Base-by-base conservation (phyloP, 1,140 invertebrate genomes). In the Frieseomelitta varia region DNA sequence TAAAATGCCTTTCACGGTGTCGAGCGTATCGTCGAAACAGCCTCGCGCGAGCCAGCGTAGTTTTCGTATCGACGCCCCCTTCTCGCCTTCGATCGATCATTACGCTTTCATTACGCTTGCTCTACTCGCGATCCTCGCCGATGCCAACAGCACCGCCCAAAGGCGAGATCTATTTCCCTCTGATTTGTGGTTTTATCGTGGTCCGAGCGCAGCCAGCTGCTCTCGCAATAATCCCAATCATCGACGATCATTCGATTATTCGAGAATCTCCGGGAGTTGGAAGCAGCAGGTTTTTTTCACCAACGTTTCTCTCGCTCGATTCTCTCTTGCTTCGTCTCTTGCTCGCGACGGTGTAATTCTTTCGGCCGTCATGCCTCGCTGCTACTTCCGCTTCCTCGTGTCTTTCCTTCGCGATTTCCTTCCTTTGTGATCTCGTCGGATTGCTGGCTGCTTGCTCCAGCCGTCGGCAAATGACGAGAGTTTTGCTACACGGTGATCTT, bases 1-100 rank as follows among this genome's bases (percentile, higher is more conserved):
- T 88, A 73, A 87, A 88, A 80, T 88, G 6, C 30, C 65, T 84
- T 79, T 30, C 30, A 56, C 39, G 63, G 71, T 79, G 30, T 83
- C 27, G 10, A 21, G 72, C 27, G 11, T 19, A 69, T 58, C 24
- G n/a, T 69, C 53, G 30, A 77, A 71, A 71, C 65, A 71, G 53
- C n/a, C 30, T 4, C n/a, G 53, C 27, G 55, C 56, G 67, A 79
- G 58, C 24, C 58, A 61, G n/a, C 58, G 24, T 61, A 11, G 10
- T 72, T 72, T 47, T 47, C 39, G 39, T 8, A 47, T 47, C 76
- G 67, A 84, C 55, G 67, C 55, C 55, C 39, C 27, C 81, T 84
- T 79, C 39, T 58, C 55, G 53, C 56, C 19, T 15, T 4, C 12
- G 63, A 77, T 77, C 63, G 47, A 71, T 84, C 81, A 72, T 84